These are phyloP conservation scores for Gobio gobio DNA, from an alignment of 2,113 vertebrate genomes.

Conservation along the genomic window DNA sequence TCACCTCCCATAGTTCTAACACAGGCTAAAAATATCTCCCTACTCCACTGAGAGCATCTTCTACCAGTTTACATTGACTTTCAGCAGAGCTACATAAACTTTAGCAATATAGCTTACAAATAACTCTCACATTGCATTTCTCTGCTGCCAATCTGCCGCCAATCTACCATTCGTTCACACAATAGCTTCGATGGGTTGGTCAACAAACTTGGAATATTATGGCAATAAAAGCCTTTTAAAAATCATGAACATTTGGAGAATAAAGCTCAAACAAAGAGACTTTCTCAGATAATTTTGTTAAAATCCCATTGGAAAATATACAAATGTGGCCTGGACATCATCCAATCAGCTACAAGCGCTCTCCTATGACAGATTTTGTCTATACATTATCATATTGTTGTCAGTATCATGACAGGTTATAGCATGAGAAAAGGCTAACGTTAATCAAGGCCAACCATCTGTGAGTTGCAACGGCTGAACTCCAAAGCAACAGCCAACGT, in stretches of 20 bases:
- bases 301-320: neutral
- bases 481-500: neutral
- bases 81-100: neutral
- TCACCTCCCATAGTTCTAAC: conserved; percentile 8
- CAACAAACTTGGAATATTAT: neutral
- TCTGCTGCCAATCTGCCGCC: neutral
- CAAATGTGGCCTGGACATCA: neutral
- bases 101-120: conserved; percentile 12
- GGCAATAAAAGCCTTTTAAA: neutral
- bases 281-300: conserved; percentile 21
- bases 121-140: neutral
- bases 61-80: neutral
- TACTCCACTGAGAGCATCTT: neutral
- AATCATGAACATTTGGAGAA: neutral
- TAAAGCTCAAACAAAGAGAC: neutral
- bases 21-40: conserved; percentile 17
- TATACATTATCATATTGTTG: neutral
- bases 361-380: neutral
- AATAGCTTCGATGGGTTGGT: neutral
- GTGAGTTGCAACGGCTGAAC: neutral
- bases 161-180: neutral
- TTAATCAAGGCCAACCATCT: neutral
- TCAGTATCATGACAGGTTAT: neutral
- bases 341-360: neutral
- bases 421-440: neutral